Evolutionary conservation across 2,797 vertebrate genomes (phyloP).

Genomic region (Masticophis lateralis): DNA sequence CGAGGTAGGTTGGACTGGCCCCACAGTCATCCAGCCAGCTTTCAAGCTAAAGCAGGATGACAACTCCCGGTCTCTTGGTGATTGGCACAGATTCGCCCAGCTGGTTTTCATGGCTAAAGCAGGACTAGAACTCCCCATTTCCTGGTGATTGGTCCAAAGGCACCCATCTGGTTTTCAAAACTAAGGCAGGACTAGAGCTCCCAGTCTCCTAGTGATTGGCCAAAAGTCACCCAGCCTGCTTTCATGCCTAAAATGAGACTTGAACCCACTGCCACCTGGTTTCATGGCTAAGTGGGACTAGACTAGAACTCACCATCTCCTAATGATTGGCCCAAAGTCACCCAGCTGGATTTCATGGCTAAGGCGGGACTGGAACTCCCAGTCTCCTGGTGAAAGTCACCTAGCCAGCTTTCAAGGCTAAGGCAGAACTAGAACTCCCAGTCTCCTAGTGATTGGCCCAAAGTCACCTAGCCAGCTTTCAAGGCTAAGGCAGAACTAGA

Average conservation of each 20-base stretch:
- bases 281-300: background rate
- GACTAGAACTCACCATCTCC: background rate
- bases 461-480: too few relatives aligned
- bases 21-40: background rate
- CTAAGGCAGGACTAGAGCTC: too few relatives aligned
- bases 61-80: background rate
- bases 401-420: too few relatives aligned
- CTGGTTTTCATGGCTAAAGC: too few relatives aligned
- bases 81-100: background rate
- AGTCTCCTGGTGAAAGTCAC: background rate
- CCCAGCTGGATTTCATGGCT: fast-evolving
- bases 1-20: background rate
- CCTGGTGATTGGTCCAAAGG: too few relatives aligned
- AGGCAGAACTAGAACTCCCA: too few relatives aligned
- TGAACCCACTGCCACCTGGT: background rate
- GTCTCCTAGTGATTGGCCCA: too few relatives aligned
- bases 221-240: background rate
- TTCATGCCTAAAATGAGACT: background rate
- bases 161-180: too few relatives aligned
- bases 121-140: too few relatives aligned
- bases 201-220: too few relatives aligned
- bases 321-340: background rate
- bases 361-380: background rate
- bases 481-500: too few relatives aligned
- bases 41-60: background rate